Percentiles rank a stretch among this genome's conserved stretches.
These are phyloP conservation scores for Perca fluviatilis DNA, from an alignment of 2,113 vertebrate genomes.

Conservation along the genomic window DNA sequence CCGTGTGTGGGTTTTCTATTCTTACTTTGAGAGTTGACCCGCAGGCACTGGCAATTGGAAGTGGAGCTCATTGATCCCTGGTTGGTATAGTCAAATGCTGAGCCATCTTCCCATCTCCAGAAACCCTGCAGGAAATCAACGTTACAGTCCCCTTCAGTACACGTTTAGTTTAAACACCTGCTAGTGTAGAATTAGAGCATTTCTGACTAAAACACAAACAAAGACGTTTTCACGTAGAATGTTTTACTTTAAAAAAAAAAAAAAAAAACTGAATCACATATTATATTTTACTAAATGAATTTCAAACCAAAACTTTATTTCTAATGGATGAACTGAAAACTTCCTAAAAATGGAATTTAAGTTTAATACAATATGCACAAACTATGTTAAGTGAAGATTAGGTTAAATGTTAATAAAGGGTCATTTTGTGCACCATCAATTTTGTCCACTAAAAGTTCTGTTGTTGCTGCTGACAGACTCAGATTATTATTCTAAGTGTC, in stretches of 20 bases:
- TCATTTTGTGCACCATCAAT: too few relatives aligned
- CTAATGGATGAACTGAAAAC: neutral
- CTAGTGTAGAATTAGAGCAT: neutral
- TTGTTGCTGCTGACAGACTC: too few relatives aligned
- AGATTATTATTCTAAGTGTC: too few relatives aligned
- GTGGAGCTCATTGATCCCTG: neutral
- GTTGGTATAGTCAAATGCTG: slow-evolving; percentile 10
- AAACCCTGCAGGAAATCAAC: neutral
- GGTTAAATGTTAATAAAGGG: neutral
- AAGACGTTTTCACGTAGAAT: neutral
- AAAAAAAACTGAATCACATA: neutral
- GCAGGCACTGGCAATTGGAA: slow-evolving; percentile 14
- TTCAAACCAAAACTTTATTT: neutral
- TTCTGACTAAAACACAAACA: neutral
- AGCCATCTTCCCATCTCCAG: slow-evolving; percentile 51
- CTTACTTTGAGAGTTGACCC: slow-evolving; percentile 35
- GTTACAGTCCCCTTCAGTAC: neutral
- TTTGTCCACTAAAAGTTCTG: too few relatives aligned
- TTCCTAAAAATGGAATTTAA: neutral
- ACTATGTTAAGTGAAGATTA: neutral
- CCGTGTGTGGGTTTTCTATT: neutral
- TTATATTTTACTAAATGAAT: neutral
- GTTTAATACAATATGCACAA: neutral
- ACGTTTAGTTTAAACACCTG: neutral
- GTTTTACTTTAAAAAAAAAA: neutral